Percentiles rank a stretch among this genome's conserved stretches.
These are phyloP conservation scores for Platypus cylindrus DNA, from an alignment of 2,888 invertebrate species.

Conservation along the genomic window DNA sequence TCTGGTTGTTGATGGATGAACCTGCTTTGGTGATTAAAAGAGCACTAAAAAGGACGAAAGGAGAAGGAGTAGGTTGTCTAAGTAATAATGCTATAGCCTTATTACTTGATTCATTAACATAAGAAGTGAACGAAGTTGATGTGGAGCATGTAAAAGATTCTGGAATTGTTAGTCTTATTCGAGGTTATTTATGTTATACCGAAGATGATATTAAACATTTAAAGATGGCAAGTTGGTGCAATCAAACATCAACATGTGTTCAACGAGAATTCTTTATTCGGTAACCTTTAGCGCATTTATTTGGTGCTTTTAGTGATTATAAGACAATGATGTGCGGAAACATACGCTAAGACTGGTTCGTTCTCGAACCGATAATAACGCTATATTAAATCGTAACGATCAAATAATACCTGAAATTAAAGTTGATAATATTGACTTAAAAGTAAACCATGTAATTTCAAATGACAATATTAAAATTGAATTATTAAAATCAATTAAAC, in stretches of 20 bases:
- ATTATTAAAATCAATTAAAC: slow-evolving; percentile 10
- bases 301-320: slow-evolving; percentile 15
- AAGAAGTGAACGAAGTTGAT: slow-evolving; percentile 11
- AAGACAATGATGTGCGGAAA: slow-evolving; percentile 7
- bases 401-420: slow-evolving; percentile 3
- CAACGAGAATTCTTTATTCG: slow-evolving; percentile 4
- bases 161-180: slow-evolving; percentile 13
- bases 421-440: slow-evolving; percentile 10
- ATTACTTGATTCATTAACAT: slow-evolving; percentile 11
- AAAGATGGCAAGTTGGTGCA: slow-evolving; percentile 11
- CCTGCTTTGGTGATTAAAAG: slow-evolving; percentile 7
- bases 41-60: slow-evolving; percentile 4
- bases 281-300: slow-evolving; percentile 12
- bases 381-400: background rate
- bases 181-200: slow-evolving; percentile 7
- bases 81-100: slow-evolving; percentile 10
- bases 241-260: too few species aligned
- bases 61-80: slow-evolving; percentile 5
- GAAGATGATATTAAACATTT: slow-evolving; percentile 8
- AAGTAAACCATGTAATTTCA: slow-evolving; percentile 11
- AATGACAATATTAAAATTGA: slow-evolving; percentile 12
- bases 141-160: slow-evolving; percentile 10
- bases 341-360: slow-evolving; percentile 13
- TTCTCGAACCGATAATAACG: slow-evolving; percentile 12
- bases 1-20: slow-evolving; percentile 5